Evolutionary conservation across 2,888 invertebrate species (phyloP).

Genomic region (Pyrgus malvae): DNA sequence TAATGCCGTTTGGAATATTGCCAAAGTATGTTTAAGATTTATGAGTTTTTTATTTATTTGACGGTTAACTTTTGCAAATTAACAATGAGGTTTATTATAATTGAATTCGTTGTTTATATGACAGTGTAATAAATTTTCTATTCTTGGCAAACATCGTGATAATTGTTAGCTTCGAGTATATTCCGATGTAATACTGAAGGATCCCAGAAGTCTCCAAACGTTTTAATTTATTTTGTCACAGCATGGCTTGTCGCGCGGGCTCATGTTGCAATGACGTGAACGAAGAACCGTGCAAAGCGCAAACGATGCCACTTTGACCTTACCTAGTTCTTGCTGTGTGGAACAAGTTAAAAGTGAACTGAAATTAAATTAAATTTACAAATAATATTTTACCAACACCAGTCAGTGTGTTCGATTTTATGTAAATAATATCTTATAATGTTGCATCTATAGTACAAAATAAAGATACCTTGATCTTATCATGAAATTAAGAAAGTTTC

Average conservation of each 20-base stretch:
- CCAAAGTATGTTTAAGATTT: no score
- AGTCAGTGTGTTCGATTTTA: no score
- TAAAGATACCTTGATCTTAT: no score
- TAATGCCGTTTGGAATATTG: neutral
- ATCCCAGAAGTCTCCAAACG: conserved; percentile 24
- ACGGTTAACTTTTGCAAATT: neutral
- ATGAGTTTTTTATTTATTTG: neutral
- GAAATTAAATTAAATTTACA: neutral
- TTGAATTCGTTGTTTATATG: neutral
- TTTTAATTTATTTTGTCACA: conserved; percentile 40
- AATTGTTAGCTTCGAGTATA: conserved; percentile 12
- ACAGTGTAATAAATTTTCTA: conserved; percentile 10
- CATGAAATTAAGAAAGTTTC: no score
- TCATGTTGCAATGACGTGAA: conserved; percentile 55
- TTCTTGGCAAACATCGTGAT: neutral
- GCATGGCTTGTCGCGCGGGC: conserved; percentile 41
- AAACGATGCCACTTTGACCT: conserved; percentile 69
- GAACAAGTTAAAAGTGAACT: conserved; percentile 23
- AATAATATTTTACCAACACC: no score
- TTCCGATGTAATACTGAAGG: conserved; percentile 11
- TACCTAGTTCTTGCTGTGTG: conserved; percentile 40
- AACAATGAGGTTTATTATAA: neutral
- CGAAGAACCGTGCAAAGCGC: conserved; percentile 53
- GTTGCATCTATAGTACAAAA: no score
- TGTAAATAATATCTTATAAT: no score